Percentiles rank a stretch among this genome's conserved stretches.
Evolutionary conservation across 2,888 invertebrate species (phyloP).

Genomic region (Eueremaeus valkanovi): DNA sequence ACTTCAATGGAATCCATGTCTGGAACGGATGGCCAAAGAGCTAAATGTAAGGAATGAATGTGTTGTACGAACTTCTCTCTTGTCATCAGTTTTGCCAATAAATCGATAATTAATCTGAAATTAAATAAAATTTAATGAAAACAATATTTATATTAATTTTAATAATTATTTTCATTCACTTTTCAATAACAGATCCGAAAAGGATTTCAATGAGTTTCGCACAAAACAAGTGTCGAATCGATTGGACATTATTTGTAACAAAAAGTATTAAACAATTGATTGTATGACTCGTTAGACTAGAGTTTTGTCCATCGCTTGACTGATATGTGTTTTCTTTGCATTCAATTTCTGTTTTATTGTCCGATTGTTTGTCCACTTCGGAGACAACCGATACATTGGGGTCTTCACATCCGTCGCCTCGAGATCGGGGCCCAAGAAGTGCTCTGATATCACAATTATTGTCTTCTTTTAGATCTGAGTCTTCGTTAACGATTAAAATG

Average conservation of each 20-base stretch:
- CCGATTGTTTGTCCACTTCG: too few species aligned
- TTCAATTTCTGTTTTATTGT: too few species aligned
- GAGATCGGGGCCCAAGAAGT: neutral
- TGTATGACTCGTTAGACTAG: neutral
- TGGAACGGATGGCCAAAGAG: neutral
- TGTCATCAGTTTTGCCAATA: neutral
- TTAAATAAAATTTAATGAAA: neutral
- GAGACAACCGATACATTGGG: neutral
- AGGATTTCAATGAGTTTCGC: neutral
- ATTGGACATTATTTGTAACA: neutral
- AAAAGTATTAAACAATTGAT: conserved; percentile 20
- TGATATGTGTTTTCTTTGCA: neutral
- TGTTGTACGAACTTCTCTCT: neutral
- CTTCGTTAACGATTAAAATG: neutral
- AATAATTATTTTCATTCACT: neutral
- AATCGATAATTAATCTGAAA: neutral
- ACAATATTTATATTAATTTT: neutral
- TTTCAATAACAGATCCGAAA: neutral
- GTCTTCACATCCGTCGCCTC: conserved; percentile 13
- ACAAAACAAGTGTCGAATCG: neutral
- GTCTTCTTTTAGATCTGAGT: neutral
- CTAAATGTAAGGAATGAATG: conserved; percentile 17
- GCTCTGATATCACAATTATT: neutral
- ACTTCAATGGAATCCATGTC: neutral
- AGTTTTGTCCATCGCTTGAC: neutral